Percentiles rank a stretch among this genome's conserved stretches.
phyloP scores from a whole-genome alignment of 2,888 invertebrate species.

The Sarcophaga carnaria region DNA sequence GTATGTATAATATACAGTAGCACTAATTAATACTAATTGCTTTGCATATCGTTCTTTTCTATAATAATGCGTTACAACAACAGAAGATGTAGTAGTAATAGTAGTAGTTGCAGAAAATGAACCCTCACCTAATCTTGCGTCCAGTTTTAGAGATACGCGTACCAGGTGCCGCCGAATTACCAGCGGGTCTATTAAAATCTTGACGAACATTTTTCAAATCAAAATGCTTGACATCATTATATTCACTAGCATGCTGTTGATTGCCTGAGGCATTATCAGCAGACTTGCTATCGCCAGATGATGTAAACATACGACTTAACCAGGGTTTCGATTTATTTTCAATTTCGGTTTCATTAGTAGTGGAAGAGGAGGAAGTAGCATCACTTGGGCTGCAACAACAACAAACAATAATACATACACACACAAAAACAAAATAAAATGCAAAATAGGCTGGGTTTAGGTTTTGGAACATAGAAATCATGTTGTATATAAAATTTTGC shows the following conservation, averaged over 20 bases:
- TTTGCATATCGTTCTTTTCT: slow-evolving; percentile 36
- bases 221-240: slow-evolving; percentile 79
- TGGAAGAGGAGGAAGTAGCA: slow-evolving; percentile 78
- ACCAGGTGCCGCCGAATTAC: slow-evolving; percentile 78
- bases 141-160: slow-evolving; percentile 79
- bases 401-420: slow-evolving; percentile 71
- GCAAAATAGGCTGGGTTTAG: slow-evolving; percentile 7
- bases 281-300: slow-evolving; percentile 71
- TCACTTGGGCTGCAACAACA: slow-evolving; percentile 81
- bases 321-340: slow-evolving; percentile 80
- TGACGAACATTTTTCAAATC: slow-evolving; percentile 79
- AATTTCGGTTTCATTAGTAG: slow-evolving; percentile 75
- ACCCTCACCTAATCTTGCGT: slow-evolving; percentile 83
- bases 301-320: slow-evolving; percentile 81
- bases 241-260: slow-evolving; percentile 69
- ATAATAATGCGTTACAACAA: slow-evolving; percentile 53
- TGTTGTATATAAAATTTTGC: background rate
- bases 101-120: slow-evolving; percentile 57
- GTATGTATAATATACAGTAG: slow-evolving; percentile 2
- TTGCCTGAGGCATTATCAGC: slow-evolving; percentile 65
- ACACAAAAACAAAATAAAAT: slow-evolving; percentile 51
- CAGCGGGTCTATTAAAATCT: slow-evolving; percentile 81
- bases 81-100: slow-evolving; percentile 53
- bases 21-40: slow-evolving; percentile 36
- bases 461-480: background rate